Evolutionary conservation across 2,113 vertebrate species (phyloP).

Genomic region (Saiga tatarica): DNA sequence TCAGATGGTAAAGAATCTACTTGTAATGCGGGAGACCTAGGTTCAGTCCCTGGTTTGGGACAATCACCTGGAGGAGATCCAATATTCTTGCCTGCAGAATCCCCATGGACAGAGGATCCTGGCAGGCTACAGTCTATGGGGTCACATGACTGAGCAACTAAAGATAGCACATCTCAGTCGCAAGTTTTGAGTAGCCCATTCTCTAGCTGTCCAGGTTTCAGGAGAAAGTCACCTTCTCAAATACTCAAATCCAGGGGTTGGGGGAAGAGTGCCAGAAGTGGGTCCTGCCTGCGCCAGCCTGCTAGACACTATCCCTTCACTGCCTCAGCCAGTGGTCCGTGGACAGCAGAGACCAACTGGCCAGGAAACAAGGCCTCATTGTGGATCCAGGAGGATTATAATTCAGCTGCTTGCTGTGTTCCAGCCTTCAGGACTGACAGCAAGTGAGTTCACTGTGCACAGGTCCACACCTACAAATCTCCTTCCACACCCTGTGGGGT

Average conservation of each 20-base stretch:
- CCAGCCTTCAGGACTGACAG: background rate
- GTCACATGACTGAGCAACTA: background rate
- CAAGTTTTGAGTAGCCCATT: background rate
- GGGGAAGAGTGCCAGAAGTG: background rate
- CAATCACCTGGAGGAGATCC: background rate
- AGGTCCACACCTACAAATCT: fast-evolving
- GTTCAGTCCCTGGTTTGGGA: background rate
- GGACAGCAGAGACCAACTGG: background rate
- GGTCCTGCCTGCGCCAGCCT: fast-evolving
- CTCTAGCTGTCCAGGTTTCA: background rate
- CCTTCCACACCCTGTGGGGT: fast-evolving
- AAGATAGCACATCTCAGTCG: background rate
- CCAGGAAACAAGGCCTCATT: background rate
- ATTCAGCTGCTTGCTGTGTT: background rate
- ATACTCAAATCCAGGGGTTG: fast-evolving
- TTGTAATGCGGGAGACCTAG: background rate
- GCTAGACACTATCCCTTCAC: background rate
- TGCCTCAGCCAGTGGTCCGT: background rate
- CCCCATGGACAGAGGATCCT: background rate
- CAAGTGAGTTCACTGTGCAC: fast-evolving
- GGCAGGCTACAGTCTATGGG: background rate
- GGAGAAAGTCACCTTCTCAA: background rate
- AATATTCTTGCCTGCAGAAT: background rate
- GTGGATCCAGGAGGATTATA: background rate
- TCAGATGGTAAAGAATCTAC: background rate